Percentiles rank a stretch among this genome's conserved stretches.
Conservation (phyloP, 2,113 vertebrate genomes). For the Tetrax tetrax region DNA sequence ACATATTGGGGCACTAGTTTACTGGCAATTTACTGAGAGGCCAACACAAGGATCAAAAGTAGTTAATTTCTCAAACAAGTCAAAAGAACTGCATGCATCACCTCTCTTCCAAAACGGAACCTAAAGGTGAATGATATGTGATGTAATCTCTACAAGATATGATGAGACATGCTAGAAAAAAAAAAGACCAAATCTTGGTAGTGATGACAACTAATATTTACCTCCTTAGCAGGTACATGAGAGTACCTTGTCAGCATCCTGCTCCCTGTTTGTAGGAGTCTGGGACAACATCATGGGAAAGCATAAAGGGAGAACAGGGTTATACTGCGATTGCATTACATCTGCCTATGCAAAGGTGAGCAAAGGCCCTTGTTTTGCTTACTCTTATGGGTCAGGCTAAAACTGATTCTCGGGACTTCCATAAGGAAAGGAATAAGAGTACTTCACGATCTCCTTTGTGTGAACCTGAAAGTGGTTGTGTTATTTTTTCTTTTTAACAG, state of each 20-base stretch:
- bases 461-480: background rate
- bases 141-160: background rate
- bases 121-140: background rate
- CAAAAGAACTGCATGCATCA: background rate
- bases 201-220: background rate
- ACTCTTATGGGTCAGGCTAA: background rate
- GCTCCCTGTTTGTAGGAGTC: background rate
- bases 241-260: background rate
- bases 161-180: background rate
- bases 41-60: background rate
- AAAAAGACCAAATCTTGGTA: background rate
- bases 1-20: background rate
- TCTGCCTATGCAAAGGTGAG: background rate
- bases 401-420: background rate
- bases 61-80: background rate
- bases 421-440: background rate
- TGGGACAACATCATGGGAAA: background rate
- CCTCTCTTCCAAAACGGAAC: background rate
- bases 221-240: background rate
- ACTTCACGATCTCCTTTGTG: background rate
- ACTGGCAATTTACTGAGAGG: background rate
- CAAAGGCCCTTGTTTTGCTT: background rate
- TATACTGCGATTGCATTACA: background rate
- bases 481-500: conserved; percentile 18
- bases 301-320: background rate